Evolutionary conservation across 2,888 invertebrate species (phyloP), one percentile per base, ranked within the genome.

Genomic region (Apamea monoglypha): DNA sequence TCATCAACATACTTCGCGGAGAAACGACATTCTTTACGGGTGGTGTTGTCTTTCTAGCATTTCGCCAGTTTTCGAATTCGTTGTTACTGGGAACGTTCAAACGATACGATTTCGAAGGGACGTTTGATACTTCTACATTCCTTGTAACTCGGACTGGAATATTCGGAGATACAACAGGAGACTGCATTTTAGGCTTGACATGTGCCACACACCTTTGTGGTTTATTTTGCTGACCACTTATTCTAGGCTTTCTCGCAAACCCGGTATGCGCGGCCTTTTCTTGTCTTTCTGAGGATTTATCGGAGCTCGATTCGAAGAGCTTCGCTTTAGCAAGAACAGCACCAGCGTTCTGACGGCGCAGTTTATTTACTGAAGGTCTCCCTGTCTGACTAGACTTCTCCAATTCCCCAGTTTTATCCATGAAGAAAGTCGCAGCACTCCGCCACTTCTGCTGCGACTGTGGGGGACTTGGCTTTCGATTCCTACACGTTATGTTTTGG

Each of bases 301-400:
- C 97, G 1, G 97, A 97, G 88, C 97, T 96, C 21, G 95, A 96
- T 92, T 98, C 98, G 90, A 98, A 98, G 44, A 98, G 95, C 92
- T 98, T 98, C 0, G 98, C 98, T 95, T 98, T 98, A 3, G 98
- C 98, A 80, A 98, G 95, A 0, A 98, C 98, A 96, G 98, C 98
- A 14, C 98, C 98, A 12, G 98, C 98, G 93, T 98, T 98, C 93
- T 98, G 98, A 71, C 97, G 97, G 47, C 98, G 96, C 53, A 98
- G 92, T 89, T 98, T 98, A 36, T 98, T 98, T 21, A 98, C 97
- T 0, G 98, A 98, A 0, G 98, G 98, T 80, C 98, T 97, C 1
- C 98, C 98, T 47, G 97, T 97, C 71, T 96, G 96, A 74, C 95
- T 95, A 66, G 94, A 92, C 25, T 91, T 93, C n/a, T 96, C 95